Evolutionary conservation across 2,113 vertebrate species (phyloP), one percentile per base, ranked within the genome.

Genomic region (Strix uralensis): DNA sequence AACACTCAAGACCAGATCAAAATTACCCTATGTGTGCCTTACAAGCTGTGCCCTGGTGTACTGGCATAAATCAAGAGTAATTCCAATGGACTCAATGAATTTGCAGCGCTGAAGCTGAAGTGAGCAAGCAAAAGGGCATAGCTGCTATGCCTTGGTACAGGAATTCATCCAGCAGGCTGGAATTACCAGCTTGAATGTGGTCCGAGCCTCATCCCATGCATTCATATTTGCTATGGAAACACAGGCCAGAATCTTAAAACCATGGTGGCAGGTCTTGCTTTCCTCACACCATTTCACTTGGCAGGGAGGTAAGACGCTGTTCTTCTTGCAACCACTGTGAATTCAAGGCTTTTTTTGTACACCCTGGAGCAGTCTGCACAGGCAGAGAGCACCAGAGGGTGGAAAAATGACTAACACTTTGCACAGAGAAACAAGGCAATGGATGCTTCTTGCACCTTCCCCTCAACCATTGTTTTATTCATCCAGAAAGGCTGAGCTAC

Each of bases 161-260:
- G 44, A 55, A 19, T 81, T 52, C 59, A 72, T 55, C 34, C 55
- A 86, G 18, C 3, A 8, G 30, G 6, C 49, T 78, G 46, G 51
- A 89, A 61, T 65, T 73, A 52, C 59, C 25, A n/a, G 4, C 10
- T 25, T n/a, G 9, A n/a, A 11, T 17, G 15, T 21, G 27, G 11
- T 19, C 21, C 2, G 6, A 36, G 6, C 19, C 79, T 52, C 55
- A 74, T 23, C 12, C 7, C 7, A 3, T 36, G 5, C 1, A 1
- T 40, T 47, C 32, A 79, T 4, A 1, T 34, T 78, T 77, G 42
- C 11, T 46, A 3, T 17, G 34, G 51, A 70, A 88, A 66, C 70
- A 70, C 11, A 49, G n/a, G 19, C 21, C 46, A 88, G 65, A 72
- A 49, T 20, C 2, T 21, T 44, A 52, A 57, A 77, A 11, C 20